These are phyloP conservation scores for Sebastes minor DNA, from an alignment of 2,797 vertebrate species.

Conservation along the genomic window DNA sequence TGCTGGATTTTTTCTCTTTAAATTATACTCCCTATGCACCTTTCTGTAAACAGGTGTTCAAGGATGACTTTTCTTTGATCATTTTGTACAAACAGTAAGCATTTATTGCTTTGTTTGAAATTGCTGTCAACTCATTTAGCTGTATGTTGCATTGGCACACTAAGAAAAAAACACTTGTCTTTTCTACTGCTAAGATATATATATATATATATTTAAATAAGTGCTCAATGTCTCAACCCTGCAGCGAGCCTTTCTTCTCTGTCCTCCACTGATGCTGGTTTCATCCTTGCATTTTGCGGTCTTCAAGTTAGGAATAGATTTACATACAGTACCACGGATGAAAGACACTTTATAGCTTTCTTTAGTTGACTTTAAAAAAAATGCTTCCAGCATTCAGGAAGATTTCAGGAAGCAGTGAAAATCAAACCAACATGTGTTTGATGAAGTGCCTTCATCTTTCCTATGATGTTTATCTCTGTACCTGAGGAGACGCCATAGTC, in stretches of 20 bases:
- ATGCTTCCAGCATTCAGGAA: background rate
- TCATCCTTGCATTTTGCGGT: background rate
- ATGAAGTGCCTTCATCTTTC: conserved; percentile 13
- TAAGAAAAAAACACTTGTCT: background rate
- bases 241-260: background rate
- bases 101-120: background rate
- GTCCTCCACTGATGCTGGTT: background rate
- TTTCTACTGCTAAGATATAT: background rate
- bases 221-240: background rate
- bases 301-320: background rate
- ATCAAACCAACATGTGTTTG: conserved; percentile 7
- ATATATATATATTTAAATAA: background rate
- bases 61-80: background rate
- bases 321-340: background rate
- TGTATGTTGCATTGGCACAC: background rate
- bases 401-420: background rate
- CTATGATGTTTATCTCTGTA: conserved; percentile 10
- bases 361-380: background rate
- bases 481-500: conserved; percentile 18
- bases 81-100: background rate
- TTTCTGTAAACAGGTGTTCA: background rate
- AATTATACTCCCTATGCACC: background rate
- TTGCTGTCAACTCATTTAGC: background rate
- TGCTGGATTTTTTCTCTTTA: background rate
- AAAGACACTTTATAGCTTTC: background rate